Evolutionary conservation across 23 tunicate species (phyloP), one percentile per base, ranked within the genome.

Genomic region (Oikopleura vanhoeffeni): DNA sequence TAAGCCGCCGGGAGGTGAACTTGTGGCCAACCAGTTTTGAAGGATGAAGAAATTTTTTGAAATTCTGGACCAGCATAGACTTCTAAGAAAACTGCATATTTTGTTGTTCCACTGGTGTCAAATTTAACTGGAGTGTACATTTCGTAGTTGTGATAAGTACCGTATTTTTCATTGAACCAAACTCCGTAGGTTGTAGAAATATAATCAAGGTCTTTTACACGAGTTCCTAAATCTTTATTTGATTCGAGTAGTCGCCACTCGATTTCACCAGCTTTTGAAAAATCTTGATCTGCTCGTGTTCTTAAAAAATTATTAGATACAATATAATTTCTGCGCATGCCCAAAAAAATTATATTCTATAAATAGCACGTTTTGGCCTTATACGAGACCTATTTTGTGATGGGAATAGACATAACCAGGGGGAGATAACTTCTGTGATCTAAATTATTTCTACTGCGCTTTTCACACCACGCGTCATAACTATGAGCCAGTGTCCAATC

Each of bases 61-160:
- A 76, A 94, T 0, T 91, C 98, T 24, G 98, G 95, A 0, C 98
- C 98, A 30, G 92, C 98, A 41, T 94, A 94, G 1, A 94, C 98
- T 49, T 94, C 98, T 3, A 94, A 88, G 3, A 94, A 49, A 8
- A 49, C 13, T 49, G 64, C 64, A 49, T 49, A 49, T 24, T 8
- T 49, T 49, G 13, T 49, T 8, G 18, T 49, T 13, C 64, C 64
- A 49, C 24, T 24, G 13, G 24, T 13, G 18, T 13, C 64, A 8
- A 49, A 49, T 8, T 49, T 24, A 49, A 13, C 18, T 8, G 64
- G 64, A 13, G 24, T 49, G 64, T 49, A 49, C 64, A 49, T 24
- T 49, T 49, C 64, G 24, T 49, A 49, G 24, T 49, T 49, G 64
- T 49, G 64, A 49, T 13, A 13, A 13, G 64, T 49, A 24, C 64